Conservation (phyloP, 2,797 vertebrate species). For the Percopsis omiscomaycus region DNA sequence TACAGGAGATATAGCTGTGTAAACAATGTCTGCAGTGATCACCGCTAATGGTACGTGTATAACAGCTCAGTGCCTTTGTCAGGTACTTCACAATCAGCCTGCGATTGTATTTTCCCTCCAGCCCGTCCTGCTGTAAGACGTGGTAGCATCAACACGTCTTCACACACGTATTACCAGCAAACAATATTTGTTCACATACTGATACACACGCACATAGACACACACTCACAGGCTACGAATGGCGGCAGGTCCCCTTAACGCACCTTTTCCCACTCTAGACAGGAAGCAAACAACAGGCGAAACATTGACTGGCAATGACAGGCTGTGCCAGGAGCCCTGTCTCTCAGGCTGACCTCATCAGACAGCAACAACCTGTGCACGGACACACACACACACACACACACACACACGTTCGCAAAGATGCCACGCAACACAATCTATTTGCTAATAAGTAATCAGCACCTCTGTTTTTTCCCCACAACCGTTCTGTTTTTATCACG, state of each 20-base stretch:
- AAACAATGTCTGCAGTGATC: conserved; percentile 55
- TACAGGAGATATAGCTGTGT: conserved; percentile 35
- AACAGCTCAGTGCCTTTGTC: conserved; percentile 13
- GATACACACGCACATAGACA: conserved; percentile 26
- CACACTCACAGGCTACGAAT: conserved; percentile 53
- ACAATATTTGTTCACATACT: background rate
- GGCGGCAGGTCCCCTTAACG: conserved; percentile 60
- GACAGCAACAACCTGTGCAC: conserved; percentile 27
- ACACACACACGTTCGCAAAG: conserved; percentile 4
- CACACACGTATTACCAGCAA: background rate
- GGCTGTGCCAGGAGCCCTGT: conserved; percentile 60
- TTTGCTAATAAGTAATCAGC: conserved; percentile 67
- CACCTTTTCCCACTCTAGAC: conserved; percentile 65
- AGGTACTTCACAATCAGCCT: conserved; percentile 26
- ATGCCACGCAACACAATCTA: conserved; percentile 24
- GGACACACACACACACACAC: background rate
- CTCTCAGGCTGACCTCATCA: conserved; percentile 67
- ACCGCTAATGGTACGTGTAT: conserved; percentile 17
- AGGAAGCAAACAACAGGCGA: conserved; percentile 67
- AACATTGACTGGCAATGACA: conserved; percentile 73
- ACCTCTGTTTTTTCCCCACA: conserved; percentile 12
- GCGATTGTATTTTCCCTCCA: conserved; percentile 20
- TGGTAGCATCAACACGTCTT: too few species aligned
- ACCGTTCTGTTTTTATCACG: conserved; percentile 30
- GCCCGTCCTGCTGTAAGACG: too few species aligned